These are phyloP conservation scores for Rachycentron canadum DNA, from an alignment of 2,797 vertebrate genomes.

Conservation along the genomic window DNA sequence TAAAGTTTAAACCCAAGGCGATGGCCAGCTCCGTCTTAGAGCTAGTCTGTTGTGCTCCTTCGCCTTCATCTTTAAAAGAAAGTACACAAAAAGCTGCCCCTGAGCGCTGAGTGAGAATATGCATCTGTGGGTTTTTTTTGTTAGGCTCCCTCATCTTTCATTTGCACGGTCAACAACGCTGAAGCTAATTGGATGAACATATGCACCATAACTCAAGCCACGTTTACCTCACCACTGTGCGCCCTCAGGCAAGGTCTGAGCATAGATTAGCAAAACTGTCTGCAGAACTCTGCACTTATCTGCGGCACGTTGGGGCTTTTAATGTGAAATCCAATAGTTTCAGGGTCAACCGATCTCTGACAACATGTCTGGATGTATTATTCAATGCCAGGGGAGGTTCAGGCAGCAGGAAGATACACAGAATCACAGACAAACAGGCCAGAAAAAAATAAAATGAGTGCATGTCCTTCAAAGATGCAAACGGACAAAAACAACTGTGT, in stretches of 20 bases:
- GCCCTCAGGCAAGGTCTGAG: conserved; percentile 80
- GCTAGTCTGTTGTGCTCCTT: conserved; percentile 40
- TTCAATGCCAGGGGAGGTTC: conserved; percentile 68
- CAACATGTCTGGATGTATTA: conserved; percentile 80
- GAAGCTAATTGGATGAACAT: conserved; percentile 77
- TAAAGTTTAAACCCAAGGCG: conserved; percentile 36
- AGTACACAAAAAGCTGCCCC: conserved; percentile 32
- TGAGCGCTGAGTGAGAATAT: conserved; percentile 27
- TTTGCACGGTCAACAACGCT: conserved; percentile 58
- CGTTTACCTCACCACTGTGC: conserved; percentile 63
- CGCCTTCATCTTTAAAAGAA: conserved; percentile 17
- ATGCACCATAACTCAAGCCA: conserved; percentile 71
- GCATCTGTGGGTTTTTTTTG: conserved; percentile 25
- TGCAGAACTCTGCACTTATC: conserved; percentile 68
- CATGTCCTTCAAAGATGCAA: conserved; percentile 60
- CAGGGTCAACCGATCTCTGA: conserved; percentile 83
- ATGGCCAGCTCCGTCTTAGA: conserved; percentile 2
- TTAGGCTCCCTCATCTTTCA: conserved; percentile 61
- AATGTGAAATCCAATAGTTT: conserved; percentile 82
- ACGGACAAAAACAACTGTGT: conserved; percentile 44
- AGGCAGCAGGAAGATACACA: conserved; percentile 54
- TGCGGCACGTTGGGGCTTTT: conserved; percentile 62
- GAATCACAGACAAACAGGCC: conserved; percentile 49
- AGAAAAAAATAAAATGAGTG: conserved; percentile 16
- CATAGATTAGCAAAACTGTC: conserved; percentile 79